Conservation (phyloP, 1,140 invertebrate genomes). For the Sipha flava region DNA sequence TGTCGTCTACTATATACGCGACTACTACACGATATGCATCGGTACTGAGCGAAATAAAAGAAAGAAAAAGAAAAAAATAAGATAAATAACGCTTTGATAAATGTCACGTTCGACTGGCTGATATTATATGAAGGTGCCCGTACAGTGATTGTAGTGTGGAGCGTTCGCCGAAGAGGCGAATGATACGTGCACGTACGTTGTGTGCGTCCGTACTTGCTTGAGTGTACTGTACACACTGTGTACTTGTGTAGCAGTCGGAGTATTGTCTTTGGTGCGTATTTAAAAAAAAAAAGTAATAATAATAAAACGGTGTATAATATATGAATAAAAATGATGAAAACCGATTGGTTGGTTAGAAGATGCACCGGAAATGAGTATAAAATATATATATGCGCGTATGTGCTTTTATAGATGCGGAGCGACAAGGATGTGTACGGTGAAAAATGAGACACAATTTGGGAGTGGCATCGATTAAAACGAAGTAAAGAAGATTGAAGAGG, state of each 20-base stretch:
- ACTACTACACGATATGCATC: constrained; percentile 10
- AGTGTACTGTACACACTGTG: too few relatives aligned
- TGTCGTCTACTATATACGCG: constrained; percentile 18
- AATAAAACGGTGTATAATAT: not conserved
- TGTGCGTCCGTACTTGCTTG: too few relatives aligned
- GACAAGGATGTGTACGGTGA: not conserved
- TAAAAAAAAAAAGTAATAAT: not conserved
- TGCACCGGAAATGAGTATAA: constrained; percentile 8
- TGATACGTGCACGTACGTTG: not conserved
- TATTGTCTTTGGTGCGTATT: not conserved
- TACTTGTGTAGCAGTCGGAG: too few relatives aligned
- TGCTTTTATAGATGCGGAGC: not conserved
- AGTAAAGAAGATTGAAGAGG: constrained; percentile 9
- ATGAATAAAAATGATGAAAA: not conserved
- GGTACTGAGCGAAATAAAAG: not conserved
- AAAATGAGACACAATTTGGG: not conserved
- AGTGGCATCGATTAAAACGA: constrained; percentile 22
- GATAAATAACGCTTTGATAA: constrained; percentile 25
- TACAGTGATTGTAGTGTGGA: not conserved
- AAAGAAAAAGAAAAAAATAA: not conserved
- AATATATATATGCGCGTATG: not conserved
- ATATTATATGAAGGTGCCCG: not conserved
- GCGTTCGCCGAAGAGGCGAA: not conserved
- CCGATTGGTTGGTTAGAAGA: not conserved
- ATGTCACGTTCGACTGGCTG: not conserved